Evolutionary conservation across 1,140 invertebrate genomes (phyloP).

Genomic region (Calephelis nemesis): DNA sequence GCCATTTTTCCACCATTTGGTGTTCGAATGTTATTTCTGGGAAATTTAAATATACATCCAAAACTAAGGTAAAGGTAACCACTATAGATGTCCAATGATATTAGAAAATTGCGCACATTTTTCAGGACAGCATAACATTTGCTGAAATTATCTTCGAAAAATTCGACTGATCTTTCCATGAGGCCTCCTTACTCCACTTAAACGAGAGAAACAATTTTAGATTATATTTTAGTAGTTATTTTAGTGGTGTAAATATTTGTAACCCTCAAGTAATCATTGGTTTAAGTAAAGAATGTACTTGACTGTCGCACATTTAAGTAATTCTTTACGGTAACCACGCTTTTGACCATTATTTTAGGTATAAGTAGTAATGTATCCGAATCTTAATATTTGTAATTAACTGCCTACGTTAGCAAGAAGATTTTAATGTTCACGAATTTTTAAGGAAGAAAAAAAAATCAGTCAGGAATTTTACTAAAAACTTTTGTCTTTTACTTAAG

Average conservation of each 20-base stretch:
- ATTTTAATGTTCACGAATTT: too few relatives aligned
- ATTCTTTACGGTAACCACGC: conserved; percentile 38
- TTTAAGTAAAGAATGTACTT: conserved; percentile 47
- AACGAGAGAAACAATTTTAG: conserved; percentile 15
- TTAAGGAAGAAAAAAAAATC: too few relatives aligned
- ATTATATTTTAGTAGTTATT: conserved; percentile 25
- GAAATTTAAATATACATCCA: too few relatives aligned
- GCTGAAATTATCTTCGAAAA: not conserved
- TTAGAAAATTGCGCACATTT: not conserved
- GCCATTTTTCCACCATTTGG: too few relatives aligned
- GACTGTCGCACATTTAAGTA: conserved; percentile 43
- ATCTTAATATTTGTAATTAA: conserved; percentile 4
- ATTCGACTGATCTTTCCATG: not conserved
- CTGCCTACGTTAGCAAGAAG: not conserved
- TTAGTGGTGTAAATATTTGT: conserved; percentile 33
- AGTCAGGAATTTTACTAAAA: too few relatives aligned
- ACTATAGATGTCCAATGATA: too few relatives aligned
- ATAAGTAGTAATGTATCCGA: conserved; percentile 12
- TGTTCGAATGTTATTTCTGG: too few relatives aligned
- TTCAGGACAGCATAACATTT: not conserved
- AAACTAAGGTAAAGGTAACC: too few relatives aligned
- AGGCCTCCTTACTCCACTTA: conserved; percentile 8
- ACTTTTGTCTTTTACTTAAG: too few relatives aligned
- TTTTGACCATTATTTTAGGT: conserved; percentile 24
- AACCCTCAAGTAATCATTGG: conserved; percentile 18